Evolutionary conservation across 2,797 vertebrate species (phyloP).

Genomic region (Cygnus olor): DNA sequence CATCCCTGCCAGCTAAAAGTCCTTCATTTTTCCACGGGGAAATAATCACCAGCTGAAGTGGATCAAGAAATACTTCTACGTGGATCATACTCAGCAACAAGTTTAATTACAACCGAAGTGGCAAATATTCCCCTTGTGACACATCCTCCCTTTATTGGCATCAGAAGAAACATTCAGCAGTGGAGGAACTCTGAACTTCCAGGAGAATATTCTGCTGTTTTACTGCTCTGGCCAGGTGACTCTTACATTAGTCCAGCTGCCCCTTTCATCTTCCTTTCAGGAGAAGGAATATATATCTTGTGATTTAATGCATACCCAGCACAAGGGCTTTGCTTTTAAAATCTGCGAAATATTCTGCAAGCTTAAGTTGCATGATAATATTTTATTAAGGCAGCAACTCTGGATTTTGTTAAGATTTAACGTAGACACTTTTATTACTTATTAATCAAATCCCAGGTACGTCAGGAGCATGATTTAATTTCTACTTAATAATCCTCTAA

Average conservation of each 20-base stretch:
- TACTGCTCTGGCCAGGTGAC: not conserved
- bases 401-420: conserved; percentile 34
- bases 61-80: conserved; percentile 37
- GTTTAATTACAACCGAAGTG: conserved; percentile 67
- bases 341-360: not conserved
- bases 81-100: conserved; percentile 48
- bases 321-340: not conserved
- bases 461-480: conserved; percentile 20
- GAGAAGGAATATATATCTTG: not conserved
- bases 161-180: not conserved
- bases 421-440: not conserved
- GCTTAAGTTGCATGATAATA: not conserved
- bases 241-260: not conserved
- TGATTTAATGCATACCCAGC: not conserved
- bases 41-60: conserved; percentile 56
- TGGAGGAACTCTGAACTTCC: not conserved
- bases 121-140: conserved; percentile 40
- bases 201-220: conserved; percentile 2
- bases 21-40: conserved; percentile 58
- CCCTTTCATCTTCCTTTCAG: conserved; percentile 13
- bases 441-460: not conserved
- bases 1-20: conserved; percentile 2
- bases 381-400: conserved; percentile 36
- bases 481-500: conserved; percentile 35
- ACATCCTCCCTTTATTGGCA: not conserved